A percentile compares a stretch with the other conserved stretches of the same genome.
These are phyloP conservation scores for Numida meleagris DNA, from an alignment of 2,113 vertebrate species.

Conservation along the genomic window DNA sequence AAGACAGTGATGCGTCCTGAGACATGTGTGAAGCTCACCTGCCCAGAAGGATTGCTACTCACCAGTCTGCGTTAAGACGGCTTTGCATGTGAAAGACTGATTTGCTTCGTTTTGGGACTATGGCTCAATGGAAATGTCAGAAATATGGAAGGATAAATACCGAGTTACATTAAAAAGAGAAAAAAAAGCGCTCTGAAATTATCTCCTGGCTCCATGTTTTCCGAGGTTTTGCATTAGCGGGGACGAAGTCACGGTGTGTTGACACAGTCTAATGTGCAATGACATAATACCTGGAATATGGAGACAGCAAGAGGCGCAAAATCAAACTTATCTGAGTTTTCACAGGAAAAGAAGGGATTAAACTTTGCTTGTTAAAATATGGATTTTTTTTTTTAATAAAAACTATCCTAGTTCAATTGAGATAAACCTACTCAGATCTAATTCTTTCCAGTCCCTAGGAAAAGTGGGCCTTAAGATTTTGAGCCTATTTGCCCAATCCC, in stretches of 20 bases:
- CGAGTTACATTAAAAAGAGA: conserved; percentile 47
- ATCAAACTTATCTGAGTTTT: conserved; percentile 73
- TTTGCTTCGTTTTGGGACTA: conserved; percentile 64
- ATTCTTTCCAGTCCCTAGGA: conserved; percentile 64
- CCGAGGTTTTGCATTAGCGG: conserved; percentile 66
- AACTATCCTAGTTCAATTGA: conserved; percentile 63
- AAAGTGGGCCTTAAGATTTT: conserved; percentile 68
- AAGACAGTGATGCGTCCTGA: neutral
- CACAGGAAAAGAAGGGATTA: conserved; percentile 68
- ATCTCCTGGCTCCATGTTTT: conserved; percentile 63
- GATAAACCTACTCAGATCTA: conserved; percentile 70
- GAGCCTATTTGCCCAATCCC: conserved; percentile 67
- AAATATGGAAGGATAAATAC: conserved; percentile 62
- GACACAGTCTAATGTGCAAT: conserved; percentile 62
- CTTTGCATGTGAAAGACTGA: conserved; percentile 64
- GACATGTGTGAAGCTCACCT: conserved; percentile 36
- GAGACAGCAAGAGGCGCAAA: conserved; percentile 58
- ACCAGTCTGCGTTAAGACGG: conserved; percentile 36
- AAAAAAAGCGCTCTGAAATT: conserved; percentile 44
- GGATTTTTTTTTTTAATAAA: conserved; percentile 36
- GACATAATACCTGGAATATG: conserved; percentile 67
- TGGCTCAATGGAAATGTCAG: conserved; percentile 56
- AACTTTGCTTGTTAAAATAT: conserved; percentile 67
- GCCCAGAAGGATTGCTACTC: conserved; percentile 35
- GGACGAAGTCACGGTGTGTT: conserved; percentile 63